Base-by-base conservation (phyloP, 2,888 invertebrate species). In the Colostygia pectinataria region DNA sequence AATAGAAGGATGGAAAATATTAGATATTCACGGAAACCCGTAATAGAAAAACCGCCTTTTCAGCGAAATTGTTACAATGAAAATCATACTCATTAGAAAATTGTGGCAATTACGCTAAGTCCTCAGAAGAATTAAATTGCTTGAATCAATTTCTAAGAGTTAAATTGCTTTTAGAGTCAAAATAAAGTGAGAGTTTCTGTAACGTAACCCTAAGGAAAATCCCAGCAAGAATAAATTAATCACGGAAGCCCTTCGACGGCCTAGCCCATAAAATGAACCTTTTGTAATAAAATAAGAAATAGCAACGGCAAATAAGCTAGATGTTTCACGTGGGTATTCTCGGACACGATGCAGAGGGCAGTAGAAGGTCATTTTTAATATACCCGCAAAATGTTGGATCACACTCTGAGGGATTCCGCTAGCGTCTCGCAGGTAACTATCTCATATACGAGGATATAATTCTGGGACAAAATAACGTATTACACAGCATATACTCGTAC, bases 291-390 rank as follows among this genome's bases (percentile, higher is more conserved):
- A 61, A 61, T 61, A 57, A 55, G 55, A 57, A 55, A 57, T 58
- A 63, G 61, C 63, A 52, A 63, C 59, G 55, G 55, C 55, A 58
- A 68, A 61, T 65, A 57, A 62, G 63, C 49, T 53, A 46, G 53
- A 53, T 49, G 45, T 42, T 49, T 46, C 53, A 38, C 44, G 45
- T 49, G 66, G 68, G 66, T 68, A 68, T 70, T 65, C 65, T 61
- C 55, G 51, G 53, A 56, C 51, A 66, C 65, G 68, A 69, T 56
- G 55, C 51, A 55, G 59, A 57, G 76, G 74, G 72, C 70, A 75
- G 65, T 59, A 55, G 54, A 62, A 66, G 68, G 77, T 73, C 71
- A 66, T 53, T 52, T 52, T 58, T 58, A 58, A 58, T 58, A 58
- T 43, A 55, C 55, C 53, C 46, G 37, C 53, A 49, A 56, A 59